These are phyloP conservation scores for Mayetiola destructor DNA, from an alignment of 2,888 invertebrate species.

Conservation along the genomic window DNA sequence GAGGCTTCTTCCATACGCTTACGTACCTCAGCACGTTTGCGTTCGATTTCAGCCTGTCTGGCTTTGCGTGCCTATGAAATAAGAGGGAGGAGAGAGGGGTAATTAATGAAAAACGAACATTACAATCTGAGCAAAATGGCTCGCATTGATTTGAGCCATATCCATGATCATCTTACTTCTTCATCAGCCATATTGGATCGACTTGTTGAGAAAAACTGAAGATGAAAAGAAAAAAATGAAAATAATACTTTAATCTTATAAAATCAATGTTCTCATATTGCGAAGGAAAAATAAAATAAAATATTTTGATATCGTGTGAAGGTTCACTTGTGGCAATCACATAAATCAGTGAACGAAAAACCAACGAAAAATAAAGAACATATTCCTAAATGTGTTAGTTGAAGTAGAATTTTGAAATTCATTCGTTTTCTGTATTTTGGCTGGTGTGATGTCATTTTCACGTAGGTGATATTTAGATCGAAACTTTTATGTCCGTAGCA, in stretches of 20 bases:
- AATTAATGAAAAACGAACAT: background rate
- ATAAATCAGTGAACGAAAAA: too few relatives aligned
- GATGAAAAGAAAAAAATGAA: background rate
- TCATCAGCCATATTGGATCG: conserved; percentile 71
- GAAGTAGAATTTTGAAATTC: too few relatives aligned
- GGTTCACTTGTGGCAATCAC: too few relatives aligned
- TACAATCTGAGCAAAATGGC: conserved; percentile 17
- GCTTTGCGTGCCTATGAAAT: conserved; percentile 77
- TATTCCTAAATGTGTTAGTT: too few relatives aligned
- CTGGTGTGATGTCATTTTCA: conserved; percentile 2
- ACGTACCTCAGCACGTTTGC: conserved; percentile 97
- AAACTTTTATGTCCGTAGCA: background rate
- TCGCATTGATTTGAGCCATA: conserved; percentile 10
- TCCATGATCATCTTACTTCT: conserved; percentile 73
- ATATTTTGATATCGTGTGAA: too few relatives aligned
- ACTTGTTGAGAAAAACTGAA: conserved; percentile 5
- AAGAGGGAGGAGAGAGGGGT: background rate
- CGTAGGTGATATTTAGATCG: conserved; percentile 8
- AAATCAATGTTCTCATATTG: too few relatives aligned
- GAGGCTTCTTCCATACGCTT: conserved; percentile 98
- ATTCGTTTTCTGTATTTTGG: too few relatives aligned
- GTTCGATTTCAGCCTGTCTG: conserved; percentile 95
- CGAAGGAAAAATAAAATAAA: too few relatives aligned
- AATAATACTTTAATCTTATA: too few relatives aligned
- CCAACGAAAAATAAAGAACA: too few relatives aligned